These are phyloP conservation scores for Oscheius sp. DNA, from an alignment of 2,888 invertebrate genomes.

Conservation along the genomic window DNA sequence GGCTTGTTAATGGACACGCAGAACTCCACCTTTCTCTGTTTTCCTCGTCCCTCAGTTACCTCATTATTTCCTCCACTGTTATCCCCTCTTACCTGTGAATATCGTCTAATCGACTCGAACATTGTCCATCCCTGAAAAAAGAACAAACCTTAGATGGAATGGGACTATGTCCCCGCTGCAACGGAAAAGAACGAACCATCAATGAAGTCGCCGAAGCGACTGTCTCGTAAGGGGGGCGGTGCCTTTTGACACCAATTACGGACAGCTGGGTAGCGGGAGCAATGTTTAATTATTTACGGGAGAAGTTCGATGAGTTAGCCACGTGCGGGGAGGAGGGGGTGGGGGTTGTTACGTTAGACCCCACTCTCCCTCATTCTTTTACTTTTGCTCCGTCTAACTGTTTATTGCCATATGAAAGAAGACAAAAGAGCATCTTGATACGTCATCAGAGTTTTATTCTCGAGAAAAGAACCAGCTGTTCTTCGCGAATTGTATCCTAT, in stretches of 20 bases:
- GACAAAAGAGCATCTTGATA: no score
- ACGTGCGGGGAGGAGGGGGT: slow-evolving; percentile 19
- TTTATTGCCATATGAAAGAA: no score
- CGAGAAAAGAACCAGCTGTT: no score
- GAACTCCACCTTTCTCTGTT: background rate
- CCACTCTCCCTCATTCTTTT: background rate
- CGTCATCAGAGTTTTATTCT: no score
- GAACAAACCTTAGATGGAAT: slow-evolving; percentile 5
- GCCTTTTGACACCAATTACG: slow-evolving; percentile 11
- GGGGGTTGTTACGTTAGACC: no score
- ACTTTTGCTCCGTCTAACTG: background rate
- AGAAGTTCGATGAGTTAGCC: background rate
- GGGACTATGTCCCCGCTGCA: slow-evolving; percentile 8
- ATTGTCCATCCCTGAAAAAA: background rate
- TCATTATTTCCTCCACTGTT: no score
- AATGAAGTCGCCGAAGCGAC: background rate
- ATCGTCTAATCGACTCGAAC: slow-evolving; percentile 25
- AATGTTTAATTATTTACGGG: slow-evolving; percentile 19
- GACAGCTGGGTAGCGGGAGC: slow-evolving; percentile 20
- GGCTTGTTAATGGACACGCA: background rate
- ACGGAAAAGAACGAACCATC: slow-evolving; percentile 18
- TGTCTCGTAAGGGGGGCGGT: background rate
- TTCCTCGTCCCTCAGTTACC: background rate
- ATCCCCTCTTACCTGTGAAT: slow-evolving; percentile 19
- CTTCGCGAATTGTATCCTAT: no score